phyloP scores from a whole-genome alignment of 2,797 vertebrate species.

The Periophthalmus magnuspinnatus region DNA sequence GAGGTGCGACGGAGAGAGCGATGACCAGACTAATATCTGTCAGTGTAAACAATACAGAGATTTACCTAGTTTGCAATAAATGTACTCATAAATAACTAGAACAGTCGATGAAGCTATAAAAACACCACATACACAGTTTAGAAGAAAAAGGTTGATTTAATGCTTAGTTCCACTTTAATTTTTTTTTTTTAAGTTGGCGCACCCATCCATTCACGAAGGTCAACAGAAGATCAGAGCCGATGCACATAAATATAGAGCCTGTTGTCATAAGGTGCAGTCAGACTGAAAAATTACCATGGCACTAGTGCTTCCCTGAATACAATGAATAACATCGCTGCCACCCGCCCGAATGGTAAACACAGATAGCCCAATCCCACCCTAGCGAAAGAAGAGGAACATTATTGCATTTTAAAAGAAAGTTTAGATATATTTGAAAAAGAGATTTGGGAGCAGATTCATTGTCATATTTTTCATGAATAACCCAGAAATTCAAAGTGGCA shows the following conservation, averaged over 20 bases:
- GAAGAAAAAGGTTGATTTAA: too few relatives aligned
- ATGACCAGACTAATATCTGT: too few relatives aligned
- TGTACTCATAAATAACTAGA: too few relatives aligned
- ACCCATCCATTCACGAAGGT: conserved; percentile 62
- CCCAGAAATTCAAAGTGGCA: conserved; percentile 3
- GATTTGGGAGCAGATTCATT: conserved; percentile 1
- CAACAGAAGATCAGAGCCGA: conserved; percentile 62
- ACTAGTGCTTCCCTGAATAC: conserved; percentile 53
- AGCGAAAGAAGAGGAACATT: background rate
- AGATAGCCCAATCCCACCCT: conserved; percentile 8
- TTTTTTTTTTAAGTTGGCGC: conserved; percentile 39
- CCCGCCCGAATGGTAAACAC: conserved; percentile 30
- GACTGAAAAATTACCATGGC: conserved; percentile 66
- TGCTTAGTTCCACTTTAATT: too few relatives aligned
- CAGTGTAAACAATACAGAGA: too few relatives aligned
- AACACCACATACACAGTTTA: too few relatives aligned
- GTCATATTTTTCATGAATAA: conserved; percentile 6
- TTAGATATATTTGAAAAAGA: conserved; percentile 6
- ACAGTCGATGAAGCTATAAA: background rate
- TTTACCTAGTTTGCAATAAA: too few relatives aligned
- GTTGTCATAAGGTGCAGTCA: conserved; percentile 56
- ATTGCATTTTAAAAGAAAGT: conserved; percentile 1
- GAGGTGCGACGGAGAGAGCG: too few relatives aligned
- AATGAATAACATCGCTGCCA: conserved; percentile 51
- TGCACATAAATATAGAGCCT: conserved; percentile 56